Base-by-base conservation (phyloP, 2,888 invertebrate genomes). In the Scelioninae gen. 1 region DNA sequence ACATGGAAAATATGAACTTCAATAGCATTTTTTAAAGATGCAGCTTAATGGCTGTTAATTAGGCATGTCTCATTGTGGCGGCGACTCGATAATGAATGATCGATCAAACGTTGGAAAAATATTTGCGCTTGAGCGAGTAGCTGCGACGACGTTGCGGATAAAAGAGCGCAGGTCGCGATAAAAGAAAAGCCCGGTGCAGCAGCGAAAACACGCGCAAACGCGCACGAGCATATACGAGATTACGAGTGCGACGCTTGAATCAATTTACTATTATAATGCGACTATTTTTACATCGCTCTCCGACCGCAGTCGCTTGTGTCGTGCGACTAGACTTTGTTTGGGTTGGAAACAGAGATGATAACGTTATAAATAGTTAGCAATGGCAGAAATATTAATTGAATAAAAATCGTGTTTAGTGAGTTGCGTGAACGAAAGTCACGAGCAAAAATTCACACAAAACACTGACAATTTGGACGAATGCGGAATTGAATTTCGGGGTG, bases 181-280 rank as follows among this genome's bases (percentile, higher is more conserved):
- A 71, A 74, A 69, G 34, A 80, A 55, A 62, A 74, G 60, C 40
- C 65, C 45, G 34, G 56, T 34, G 76, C 56, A 29, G 13, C 56
- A 55, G 62, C 56, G 58, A 72, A 74, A 65, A 47, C 68, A 55
- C 66, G 66, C 63, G 75, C 65, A 55, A 63, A 69, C 69, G 47
- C 74, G 51, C 69, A 65, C 62, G 60, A 55, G 71, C 65, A 29
- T 53, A 56, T 66, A 66, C 79, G 68, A 80, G 79, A 80, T 80
- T 80, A 66, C 79, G 58, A 79, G 60, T 65, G 74, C 79, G 55
- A 38, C 74, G 74, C 68, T 74, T 74, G 74, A 80, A 80, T 80
- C 80, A 80, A 74, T 80, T 80, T 74, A 80, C 80, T 79, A 79
- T 74, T 79, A 79, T 79, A 79, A 79, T 79, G 74, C 72, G 79